Conservation (phyloP, 2,888 invertebrate genomes). For the Dolichopus griseipennis region DNA sequence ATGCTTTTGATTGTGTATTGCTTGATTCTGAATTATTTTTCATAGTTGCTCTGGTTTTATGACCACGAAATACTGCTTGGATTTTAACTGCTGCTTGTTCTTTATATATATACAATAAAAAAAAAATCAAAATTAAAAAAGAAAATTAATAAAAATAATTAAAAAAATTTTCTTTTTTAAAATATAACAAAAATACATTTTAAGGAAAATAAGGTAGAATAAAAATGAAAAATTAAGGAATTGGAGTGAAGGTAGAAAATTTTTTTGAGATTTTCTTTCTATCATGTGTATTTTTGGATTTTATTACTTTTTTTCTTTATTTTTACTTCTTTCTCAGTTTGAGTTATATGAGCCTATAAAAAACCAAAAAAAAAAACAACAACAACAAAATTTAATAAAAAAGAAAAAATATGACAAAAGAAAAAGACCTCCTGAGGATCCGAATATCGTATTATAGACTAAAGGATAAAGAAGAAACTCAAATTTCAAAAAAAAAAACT, state of each 20-base stretch:
- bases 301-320: no score
- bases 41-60: constrained; percentile 67
- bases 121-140: background rate
- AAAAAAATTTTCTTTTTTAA: background rate
- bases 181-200: background rate
- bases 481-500: background rate
- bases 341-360: no score
- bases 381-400: no score
- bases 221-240: background rate
- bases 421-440: background rate
- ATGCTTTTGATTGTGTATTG: constrained; percentile 28
- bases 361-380: no score
- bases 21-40: constrained; percentile 51
- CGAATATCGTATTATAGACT: background rate
- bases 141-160: background rate
- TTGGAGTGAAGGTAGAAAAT: background rate
- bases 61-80: constrained; percentile 80
- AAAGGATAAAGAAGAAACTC: background rate
- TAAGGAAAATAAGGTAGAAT: background rate
- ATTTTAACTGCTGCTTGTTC: constrained; percentile 72
- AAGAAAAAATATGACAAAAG: background rate
- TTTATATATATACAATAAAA: constrained; percentile 21
- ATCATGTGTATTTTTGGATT: no score
- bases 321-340: no score
- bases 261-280: no score